These are phyloP conservation scores for Pseudochaenichthys georgianus DNA, from an alignment of 2,797 vertebrate genomes.

Conservation along the genomic window DNA sequence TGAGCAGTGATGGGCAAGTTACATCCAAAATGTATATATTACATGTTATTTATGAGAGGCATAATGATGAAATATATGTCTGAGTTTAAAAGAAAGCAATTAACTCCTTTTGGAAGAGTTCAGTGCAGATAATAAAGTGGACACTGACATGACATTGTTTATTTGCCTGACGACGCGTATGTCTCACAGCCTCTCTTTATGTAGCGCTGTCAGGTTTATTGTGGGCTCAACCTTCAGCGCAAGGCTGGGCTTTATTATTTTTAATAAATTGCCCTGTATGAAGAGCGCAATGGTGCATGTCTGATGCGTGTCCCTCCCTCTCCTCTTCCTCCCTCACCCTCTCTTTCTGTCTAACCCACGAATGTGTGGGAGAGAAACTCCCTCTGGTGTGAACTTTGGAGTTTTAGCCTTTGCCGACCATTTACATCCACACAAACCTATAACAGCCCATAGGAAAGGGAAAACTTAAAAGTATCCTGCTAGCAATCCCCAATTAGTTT, in stretches of 20 bases:
- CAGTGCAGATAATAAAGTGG: conserved; percentile 69
- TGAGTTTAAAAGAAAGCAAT: conserved; percentile 76
- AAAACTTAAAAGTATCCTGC: no score
- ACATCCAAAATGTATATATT: no score
- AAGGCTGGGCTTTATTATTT: conserved; percentile 75
- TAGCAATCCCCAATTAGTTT: no score
- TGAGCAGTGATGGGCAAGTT: neutral
- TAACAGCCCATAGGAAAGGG: no score
- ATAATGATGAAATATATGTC: conserved; percentile 80
- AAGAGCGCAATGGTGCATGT: conserved; percentile 61
- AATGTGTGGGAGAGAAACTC: no score
- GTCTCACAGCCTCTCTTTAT: conserved; percentile 43
- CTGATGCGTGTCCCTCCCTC: conserved; percentile 58
- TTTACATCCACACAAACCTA: no score
- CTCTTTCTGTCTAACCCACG: conserved; percentile 3
- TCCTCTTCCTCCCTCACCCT: conserved; percentile 24
- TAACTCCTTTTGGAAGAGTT: conserved; percentile 67
- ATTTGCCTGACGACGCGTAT: conserved; percentile 44
- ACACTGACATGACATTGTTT: conserved; percentile 67
- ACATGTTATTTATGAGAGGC: no score
- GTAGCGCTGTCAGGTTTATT: conserved; percentile 72
- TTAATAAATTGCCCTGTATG: conserved; percentile 75
- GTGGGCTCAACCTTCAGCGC: conserved; percentile 69
- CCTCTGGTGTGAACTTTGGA: no score
- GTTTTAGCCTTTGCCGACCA: no score